Base-by-base conservation (phyloP, 2,888 invertebrate species). In the Calameuta filiformis region DNA sequence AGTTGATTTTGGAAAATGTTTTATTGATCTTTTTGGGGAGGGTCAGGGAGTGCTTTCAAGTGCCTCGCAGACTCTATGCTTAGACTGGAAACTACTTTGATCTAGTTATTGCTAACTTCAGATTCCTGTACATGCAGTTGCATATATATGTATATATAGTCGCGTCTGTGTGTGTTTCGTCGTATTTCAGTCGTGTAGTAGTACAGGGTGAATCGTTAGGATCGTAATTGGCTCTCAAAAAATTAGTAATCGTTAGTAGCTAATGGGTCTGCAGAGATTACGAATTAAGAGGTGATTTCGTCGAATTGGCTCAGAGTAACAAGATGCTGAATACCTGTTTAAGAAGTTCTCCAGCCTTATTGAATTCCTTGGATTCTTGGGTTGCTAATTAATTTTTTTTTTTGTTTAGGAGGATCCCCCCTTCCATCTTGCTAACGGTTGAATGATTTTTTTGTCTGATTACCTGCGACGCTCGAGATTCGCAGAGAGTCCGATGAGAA, bases 201-300 rank as follows among this genome's bases (percentile, higher is more conserved):
- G 40, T 4, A 2, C 23, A 23, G 56, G 56, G 9, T 23, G 23
- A 56, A 83, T 82, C 83, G 84, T 86, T 85, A 81, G 84, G 80
- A 83, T 79, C 83, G 81, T 84, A 84, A 87, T 87, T 86, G 83
- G 81, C 81, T 80, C 79, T 71, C 75, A 79, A 81, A 78, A 83
- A 85, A 88, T 88, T 85, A 85, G 85, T 79, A 82, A 87, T 86
- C 84, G 83, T 83, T 85, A 83, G 83, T 76, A 81, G 79, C 77
- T 83, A 81, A 86, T 83, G 74, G 76, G 34, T 37, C 75, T 75
- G 76, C 74, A 35, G 76, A 80, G 80, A 80, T 79, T 84, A 83
- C 80, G 81, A 83, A 84, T 83, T 81, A 81, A 82, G 74, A 68
- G 73, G 79, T 80, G 81, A 83, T 81, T 81, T 77, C 56, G 79